Evolutionary conservation across 2,797 vertebrate species (phyloP).

Genomic region (Liparis tanakae): DNA sequence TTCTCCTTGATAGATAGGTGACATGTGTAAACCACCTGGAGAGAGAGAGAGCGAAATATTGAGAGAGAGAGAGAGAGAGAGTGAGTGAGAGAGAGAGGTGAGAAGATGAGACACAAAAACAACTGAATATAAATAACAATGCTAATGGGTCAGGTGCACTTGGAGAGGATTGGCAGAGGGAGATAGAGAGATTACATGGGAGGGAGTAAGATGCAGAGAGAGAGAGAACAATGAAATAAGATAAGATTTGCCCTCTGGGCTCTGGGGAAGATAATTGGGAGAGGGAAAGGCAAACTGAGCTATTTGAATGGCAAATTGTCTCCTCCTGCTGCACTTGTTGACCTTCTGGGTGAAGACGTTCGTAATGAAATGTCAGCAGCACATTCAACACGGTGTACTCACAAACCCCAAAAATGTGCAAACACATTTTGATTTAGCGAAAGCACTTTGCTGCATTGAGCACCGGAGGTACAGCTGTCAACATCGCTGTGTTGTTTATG

Average conservation of each 20-base stretch:
- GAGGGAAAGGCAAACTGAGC: conserved; percentile 34
- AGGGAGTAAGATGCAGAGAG: conserved; percentile 15
- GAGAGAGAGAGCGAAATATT: no score
- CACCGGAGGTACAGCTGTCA: background rate
- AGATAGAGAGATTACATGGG: conserved; percentile 35
- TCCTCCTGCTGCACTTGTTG: conserved; percentile 26
- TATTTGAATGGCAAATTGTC: conserved; percentile 43
- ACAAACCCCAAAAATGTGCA: no score
- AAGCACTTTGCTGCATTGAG: no score
- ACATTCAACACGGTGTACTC: background rate
- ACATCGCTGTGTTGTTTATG: conserved; percentile 2
- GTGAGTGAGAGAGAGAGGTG: background rate
- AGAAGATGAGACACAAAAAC: conserved; percentile 14
- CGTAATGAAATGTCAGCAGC: conserved; percentile 22
- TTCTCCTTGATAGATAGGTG: conserved; percentile 47
- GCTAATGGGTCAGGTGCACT: conserved; percentile 58
- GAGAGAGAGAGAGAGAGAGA: no score
- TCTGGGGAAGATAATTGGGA: conserved; percentile 25
- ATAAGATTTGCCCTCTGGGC: conserved; percentile 31
- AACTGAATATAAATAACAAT: conserved; percentile 34
- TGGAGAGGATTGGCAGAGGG: conserved; percentile 33
- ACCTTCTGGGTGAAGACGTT: conserved; percentile 32
- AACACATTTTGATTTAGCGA: background rate
- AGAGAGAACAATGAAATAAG: conserved; percentile 37
- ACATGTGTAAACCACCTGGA: conserved; percentile 49